phyloP scores from a whole-genome alignment of 2,888 invertebrate species.

The Cordylochernes scorpioides region DNA sequence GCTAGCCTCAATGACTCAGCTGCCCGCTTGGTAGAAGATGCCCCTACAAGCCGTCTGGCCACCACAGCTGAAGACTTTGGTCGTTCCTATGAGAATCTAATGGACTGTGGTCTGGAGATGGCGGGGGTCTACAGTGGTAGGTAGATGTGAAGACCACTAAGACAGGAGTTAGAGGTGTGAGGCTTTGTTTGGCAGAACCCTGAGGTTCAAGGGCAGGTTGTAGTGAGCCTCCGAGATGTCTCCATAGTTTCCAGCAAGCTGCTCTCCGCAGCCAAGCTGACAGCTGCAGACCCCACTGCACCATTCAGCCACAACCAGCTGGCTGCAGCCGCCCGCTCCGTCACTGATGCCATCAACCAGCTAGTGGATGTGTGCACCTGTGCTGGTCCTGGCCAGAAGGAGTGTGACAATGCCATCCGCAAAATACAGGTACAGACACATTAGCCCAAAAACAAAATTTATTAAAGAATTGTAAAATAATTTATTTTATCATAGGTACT shows the following conservation, averaged over 20 bases:
- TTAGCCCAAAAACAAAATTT: neutral
- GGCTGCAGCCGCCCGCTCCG: slow-evolving; percentile 54
- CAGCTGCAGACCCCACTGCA: slow-evolving; percentile 61
- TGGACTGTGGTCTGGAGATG: slow-evolving; percentile 56
- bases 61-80: slow-evolving; percentile 48
- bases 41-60: slow-evolving; percentile 40
- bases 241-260: slow-evolving; percentile 62
- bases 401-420: slow-evolving; percentile 79
- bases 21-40: slow-evolving; percentile 48
- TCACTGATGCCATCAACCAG: slow-evolving; percentile 73
- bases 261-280: slow-evolving; percentile 57
- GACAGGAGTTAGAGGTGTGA: too few species aligned
- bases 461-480: slow-evolving; percentile 1
- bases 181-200: slow-evolving; percentile 35
- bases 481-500: neutral
- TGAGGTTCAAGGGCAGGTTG: slow-evolving; percentile 48
- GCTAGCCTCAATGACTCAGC: slow-evolving; percentile 56
- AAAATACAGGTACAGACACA: slow-evolving; percentile 38
- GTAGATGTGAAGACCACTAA: too few species aligned
- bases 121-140: slow-evolving; percentile 41
- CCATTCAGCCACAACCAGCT: slow-evolving; percentile 73
- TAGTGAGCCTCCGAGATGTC: slow-evolving; percentile 57
- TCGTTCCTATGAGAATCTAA: slow-evolving; percentile 41
- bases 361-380: slow-evolving; percentile 62
- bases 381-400: slow-evolving; percentile 79